Conservation (phyloP, 2,113 vertebrate genomes). For the Phodopus roborovskii region DNA sequence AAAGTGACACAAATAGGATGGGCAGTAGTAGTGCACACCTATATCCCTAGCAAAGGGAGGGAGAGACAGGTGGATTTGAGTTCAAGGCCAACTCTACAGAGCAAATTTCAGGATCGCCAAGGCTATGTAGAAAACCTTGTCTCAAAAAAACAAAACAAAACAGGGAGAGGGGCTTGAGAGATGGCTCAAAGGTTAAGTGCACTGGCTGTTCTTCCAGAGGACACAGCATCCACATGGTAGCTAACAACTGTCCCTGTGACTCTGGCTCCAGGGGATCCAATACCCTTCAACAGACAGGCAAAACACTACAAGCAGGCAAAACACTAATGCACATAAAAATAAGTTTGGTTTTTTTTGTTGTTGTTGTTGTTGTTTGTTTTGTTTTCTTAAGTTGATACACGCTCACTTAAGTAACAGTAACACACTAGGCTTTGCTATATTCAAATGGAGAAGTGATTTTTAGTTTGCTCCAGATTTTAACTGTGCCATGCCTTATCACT, state of each 20-base stretch:
- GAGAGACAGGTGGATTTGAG: neutral
- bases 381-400: neutral
- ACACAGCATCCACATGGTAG: neutral
- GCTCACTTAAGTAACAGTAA: neutral
- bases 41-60: neutral
- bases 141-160: too few relatives aligned
- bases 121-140: neutral
- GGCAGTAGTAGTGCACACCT: neutral
- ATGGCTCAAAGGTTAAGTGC: neutral
- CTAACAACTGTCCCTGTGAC: neutral
- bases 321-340: neutral
- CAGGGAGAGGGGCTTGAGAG: neutral
- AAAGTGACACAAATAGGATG: neutral
- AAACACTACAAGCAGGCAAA: neutral
- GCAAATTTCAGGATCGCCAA: neutral
- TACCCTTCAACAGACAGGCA: neutral
- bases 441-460: neutral
- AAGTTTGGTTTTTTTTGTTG: too few relatives aligned
- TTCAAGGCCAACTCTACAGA: neutral
- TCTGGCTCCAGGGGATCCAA: neutral
- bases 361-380: too few relatives aligned
- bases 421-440: neutral
- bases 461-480: neutral
- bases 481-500: neutral
- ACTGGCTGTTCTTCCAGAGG: neutral